phyloP scores from a whole-genome alignment of 2,797 vertebrate species.

The Fratercula arctica region DNA sequence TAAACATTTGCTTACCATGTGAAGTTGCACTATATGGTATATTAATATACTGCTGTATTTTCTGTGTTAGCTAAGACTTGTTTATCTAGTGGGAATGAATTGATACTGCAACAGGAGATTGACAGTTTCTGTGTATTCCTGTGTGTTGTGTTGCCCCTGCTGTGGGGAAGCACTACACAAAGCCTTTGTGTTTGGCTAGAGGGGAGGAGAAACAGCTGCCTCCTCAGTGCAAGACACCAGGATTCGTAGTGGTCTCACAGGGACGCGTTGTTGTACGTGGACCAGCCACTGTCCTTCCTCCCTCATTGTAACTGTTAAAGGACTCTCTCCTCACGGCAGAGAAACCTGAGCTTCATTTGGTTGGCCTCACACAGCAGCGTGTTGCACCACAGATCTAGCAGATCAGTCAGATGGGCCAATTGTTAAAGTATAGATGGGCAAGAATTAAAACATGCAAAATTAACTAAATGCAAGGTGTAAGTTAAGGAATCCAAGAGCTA shows the following conservation, averaged over 20 bases:
- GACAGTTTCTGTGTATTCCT: background rate
- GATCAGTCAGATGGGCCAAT: background rate
- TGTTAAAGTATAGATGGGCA: background rate
- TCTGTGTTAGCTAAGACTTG: background rate
- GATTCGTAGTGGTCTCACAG: background rate
- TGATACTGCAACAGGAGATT: background rate
- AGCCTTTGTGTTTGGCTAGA: constrained; percentile 54
- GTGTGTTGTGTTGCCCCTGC: background rate
- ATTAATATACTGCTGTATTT: constrained; percentile 15
- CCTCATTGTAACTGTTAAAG: background rate
- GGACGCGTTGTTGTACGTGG: background rate
- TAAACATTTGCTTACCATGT: background rate
- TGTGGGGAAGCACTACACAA: constrained; percentile 29
- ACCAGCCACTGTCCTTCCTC: background rate
- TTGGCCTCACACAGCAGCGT: background rate
- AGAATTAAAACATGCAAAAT: background rate
- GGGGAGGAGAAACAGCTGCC: constrained; percentile 55
- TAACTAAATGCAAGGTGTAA: background rate
- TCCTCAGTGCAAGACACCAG: background rate
- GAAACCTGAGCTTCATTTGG: background rate
- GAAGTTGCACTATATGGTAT: background rate
- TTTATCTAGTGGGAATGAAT: constrained; percentile 21
- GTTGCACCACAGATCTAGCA: background rate
- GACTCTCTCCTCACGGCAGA: background rate
- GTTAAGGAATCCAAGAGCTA: background rate